Percentiles rank a stretch among this genome's conserved stretches.
phyloP scores from a whole-genome alignment of 2,113 vertebrate genomes.

The Genyomyrus donnyi region DNA sequence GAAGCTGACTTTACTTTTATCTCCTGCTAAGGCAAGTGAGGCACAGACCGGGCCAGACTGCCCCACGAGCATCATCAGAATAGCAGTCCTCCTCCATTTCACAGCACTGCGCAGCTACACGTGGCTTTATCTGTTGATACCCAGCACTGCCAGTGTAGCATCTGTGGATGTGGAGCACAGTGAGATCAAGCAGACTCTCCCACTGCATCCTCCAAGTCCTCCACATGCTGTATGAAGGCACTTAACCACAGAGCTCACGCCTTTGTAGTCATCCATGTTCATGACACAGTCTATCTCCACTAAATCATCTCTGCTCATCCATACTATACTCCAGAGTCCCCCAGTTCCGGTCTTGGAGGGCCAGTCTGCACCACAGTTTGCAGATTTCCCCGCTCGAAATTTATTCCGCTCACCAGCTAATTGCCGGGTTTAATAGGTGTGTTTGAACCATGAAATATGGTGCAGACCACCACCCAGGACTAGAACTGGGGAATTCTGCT shows the following conservation, averaged over 20 bases:
- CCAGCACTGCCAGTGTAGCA: background rate
- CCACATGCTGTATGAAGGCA: background rate
- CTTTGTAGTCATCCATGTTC: background rate
- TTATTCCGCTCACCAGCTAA: background rate
- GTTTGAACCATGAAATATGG: background rate
- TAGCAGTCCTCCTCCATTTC: background rate
- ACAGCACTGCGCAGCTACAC: background rate
- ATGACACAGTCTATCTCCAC: background rate
- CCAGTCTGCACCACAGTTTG: background rate
- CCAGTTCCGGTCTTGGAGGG: background rate
- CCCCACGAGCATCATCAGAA: background rate
- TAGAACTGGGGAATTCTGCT: background rate
- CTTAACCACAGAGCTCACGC: background rate
- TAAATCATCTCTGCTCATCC: background rate
- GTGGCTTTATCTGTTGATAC: background rate
- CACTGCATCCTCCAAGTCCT: background rate
- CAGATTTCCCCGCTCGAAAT: background rate
- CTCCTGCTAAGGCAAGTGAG: background rate
- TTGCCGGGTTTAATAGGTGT: background rate
- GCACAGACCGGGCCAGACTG: background rate
- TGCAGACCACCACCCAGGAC: background rate
- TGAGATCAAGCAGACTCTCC: background rate
- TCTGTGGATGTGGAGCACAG: background rate
- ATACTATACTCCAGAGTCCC: background rate
- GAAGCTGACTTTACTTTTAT: background rate